phyloP scores from a whole-genome alignment of 1,140 invertebrate genomes.

The Caenorhabditis brenneri region DNA sequence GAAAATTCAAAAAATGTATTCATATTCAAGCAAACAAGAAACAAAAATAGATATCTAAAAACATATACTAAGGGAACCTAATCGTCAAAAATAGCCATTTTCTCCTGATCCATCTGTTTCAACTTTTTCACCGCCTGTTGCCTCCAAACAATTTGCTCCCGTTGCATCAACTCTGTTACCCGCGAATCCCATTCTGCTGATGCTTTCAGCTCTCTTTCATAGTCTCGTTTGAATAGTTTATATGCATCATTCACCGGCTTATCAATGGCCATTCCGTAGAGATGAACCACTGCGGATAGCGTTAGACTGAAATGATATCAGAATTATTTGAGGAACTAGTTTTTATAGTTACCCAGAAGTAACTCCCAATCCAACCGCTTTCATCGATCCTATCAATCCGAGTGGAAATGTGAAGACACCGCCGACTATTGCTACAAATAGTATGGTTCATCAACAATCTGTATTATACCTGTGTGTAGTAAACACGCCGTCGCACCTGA shows the following conservation, averaged over 20 bases:
- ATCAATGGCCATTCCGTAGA: constrained; percentile 46
- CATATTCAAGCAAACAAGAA: not conserved
- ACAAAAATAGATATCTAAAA: not conserved
- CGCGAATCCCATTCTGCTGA: constrained; percentile 42
- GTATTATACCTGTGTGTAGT: constrained; percentile 47
- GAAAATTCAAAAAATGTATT: not conserved
- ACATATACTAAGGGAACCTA: not conserved
- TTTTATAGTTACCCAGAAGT: constrained; percentile 25
- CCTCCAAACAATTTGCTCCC: constrained; percentile 39
- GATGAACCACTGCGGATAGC: constrained; percentile 32
- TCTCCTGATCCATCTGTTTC: constrained; percentile 36
- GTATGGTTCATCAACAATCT: not conserved
- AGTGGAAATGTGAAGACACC: constrained; percentile 48
- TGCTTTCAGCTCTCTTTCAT: constrained; percentile 43
- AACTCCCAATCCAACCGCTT: constrained; percentile 48
- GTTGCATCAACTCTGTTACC: constrained; percentile 33
- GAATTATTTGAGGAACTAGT: not conserved
- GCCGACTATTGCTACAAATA: constrained; percentile 45
- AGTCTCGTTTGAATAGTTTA: constrained; percentile 46
- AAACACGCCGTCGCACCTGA: constrained; percentile 48
- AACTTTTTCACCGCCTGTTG: constrained; percentile 43
- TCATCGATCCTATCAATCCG: constrained; percentile 41
- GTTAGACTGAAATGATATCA: not conserved
- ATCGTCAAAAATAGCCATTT: constrained; percentile 12
- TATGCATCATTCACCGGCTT: constrained; percentile 47